Percentiles rank a stretch among this genome's conserved stretches.
These are phyloP conservation scores for Stomatorhinus walkeri DNA, from an alignment of 2,797 vertebrate genomes.

Conservation along the genomic window DNA sequence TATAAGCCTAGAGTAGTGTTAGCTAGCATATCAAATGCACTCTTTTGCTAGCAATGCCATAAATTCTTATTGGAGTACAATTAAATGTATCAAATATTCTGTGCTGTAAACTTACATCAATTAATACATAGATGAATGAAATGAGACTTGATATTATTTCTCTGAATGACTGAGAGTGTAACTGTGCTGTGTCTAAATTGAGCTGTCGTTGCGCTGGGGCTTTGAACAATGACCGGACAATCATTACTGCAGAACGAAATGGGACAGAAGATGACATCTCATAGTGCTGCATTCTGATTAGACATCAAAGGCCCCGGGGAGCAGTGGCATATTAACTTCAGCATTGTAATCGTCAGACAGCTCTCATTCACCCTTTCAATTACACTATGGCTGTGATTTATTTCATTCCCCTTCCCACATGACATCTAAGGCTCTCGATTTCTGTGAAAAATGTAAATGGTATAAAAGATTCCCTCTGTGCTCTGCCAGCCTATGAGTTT, in stretches of 20 bases:
- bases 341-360: conserved; percentile 38
- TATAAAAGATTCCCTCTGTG: background rate
- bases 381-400: conserved; percentile 32
- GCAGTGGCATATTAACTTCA: conserved; percentile 16
- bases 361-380: conserved; percentile 50
- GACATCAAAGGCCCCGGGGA: background rate
- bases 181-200: background rate
- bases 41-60: background rate
- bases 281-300: conserved; percentile 27
- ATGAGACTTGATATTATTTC: background rate
- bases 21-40: background rate
- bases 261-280: background rate
- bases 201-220: background rate
- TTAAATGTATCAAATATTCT: background rate
- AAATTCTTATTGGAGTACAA: background rate
- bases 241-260: background rate
- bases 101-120: background rate
- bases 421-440: conserved; percentile 22
- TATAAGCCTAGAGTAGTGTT: background rate
- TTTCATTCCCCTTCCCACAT: conserved; percentile 38
- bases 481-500: background rate
- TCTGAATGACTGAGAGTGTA: background rate
- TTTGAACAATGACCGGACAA: background rate
- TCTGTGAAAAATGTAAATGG: conserved; percentile 35
- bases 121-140: background rate